Evolutionary conservation across 2,113 vertebrate genomes (phyloP).

Genomic region (Loxodonta africana): DNA sequence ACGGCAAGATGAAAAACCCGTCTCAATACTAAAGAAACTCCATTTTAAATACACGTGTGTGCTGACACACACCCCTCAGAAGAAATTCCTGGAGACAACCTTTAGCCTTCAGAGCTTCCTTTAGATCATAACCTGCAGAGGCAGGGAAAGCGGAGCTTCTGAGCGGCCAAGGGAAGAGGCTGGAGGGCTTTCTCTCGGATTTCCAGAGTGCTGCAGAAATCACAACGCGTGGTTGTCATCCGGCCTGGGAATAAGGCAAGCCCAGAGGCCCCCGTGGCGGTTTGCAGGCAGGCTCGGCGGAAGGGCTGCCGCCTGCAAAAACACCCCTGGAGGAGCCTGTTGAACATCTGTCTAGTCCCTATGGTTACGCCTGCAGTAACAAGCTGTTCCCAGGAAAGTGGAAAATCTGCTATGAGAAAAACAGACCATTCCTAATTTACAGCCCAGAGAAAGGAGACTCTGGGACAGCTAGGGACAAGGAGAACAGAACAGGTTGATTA

Average conservation of each 20-base stretch:
- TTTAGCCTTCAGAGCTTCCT: not conserved
- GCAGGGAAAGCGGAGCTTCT: not conserved
- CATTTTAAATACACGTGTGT: not conserved
- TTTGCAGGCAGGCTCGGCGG: conserved; percentile 28
- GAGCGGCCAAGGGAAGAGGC: not conserved
- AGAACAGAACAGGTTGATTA: conserved; percentile 56
- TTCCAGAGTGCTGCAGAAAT: not conserved
- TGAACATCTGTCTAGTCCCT: conserved; percentile 79
- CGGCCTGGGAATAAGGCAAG: not conserved
- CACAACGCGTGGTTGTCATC: not conserved
- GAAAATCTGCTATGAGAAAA: conserved; percentile 85
- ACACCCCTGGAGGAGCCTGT: conserved; percentile 42
- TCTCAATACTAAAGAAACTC: not conserved
- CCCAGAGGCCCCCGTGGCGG: conserved; percentile 35
- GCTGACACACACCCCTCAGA: not conserved
- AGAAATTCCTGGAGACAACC: not conserved
- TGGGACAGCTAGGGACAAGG: conserved; percentile 52
- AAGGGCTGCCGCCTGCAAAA: conserved; percentile 70
- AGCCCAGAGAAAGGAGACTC: conserved; percentile 72
- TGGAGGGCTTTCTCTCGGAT: not conserved
- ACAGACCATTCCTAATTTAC: conserved; percentile 78
- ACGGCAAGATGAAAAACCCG: not conserved
- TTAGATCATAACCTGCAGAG: not conserved
- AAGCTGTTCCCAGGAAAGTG: conserved; percentile 81
- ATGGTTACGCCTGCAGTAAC: conserved; percentile 80